A percentile compares a stretch with the other conserved stretches of the same genome.
These are phyloP conservation scores for Chrysochloris asiatica DNA, from an alignment of 2,113 vertebrate species.

Conservation along the genomic window DNA sequence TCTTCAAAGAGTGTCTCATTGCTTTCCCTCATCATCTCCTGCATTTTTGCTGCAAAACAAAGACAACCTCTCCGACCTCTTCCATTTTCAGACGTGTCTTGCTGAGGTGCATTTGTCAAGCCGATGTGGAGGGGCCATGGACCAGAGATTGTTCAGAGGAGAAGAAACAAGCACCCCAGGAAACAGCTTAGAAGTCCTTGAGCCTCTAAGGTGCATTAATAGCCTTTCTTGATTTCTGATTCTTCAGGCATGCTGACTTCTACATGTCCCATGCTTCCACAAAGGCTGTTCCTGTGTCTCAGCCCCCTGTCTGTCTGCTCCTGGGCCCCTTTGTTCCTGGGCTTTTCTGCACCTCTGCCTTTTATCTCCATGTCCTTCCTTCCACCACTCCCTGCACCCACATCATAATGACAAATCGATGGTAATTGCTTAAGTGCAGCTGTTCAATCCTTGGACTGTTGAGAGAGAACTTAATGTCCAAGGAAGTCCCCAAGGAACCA, in stretches of 20 bases:
- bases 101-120: conserved; percentile 56
- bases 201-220: not conserved
- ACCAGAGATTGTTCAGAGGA: not conserved
- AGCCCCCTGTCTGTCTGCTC: fast-evolving
- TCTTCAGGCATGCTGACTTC: not conserved
- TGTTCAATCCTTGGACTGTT: conserved; percentile 68
- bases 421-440: conserved; percentile 70
- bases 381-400: not conserved
- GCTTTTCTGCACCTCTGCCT: not conserved
- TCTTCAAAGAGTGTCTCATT: conserved; percentile 50
- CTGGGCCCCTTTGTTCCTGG: not conserved
- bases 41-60: conserved; percentile 49
- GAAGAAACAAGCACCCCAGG: not conserved
- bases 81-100: conserved; percentile 31
- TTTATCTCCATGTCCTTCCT: not conserved
- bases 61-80: conserved; percentile 49
- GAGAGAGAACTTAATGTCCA: conserved; percentile 74
- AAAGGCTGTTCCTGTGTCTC: not conserved
- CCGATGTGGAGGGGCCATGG: not conserved
- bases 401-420: conserved; percentile 60
- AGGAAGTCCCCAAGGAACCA: conserved; percentile 68
- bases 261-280: not conserved
- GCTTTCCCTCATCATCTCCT: conserved; percentile 50
- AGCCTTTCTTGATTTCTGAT: not conserved
- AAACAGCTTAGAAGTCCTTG: not conserved